A percentile compares a stretch with the other conserved stretches of the same genome.
These are phyloP conservation scores for Microcebus jonahi DNA, from an alignment of 2,113 vertebrate species.

Conservation along the genomic window DNA sequence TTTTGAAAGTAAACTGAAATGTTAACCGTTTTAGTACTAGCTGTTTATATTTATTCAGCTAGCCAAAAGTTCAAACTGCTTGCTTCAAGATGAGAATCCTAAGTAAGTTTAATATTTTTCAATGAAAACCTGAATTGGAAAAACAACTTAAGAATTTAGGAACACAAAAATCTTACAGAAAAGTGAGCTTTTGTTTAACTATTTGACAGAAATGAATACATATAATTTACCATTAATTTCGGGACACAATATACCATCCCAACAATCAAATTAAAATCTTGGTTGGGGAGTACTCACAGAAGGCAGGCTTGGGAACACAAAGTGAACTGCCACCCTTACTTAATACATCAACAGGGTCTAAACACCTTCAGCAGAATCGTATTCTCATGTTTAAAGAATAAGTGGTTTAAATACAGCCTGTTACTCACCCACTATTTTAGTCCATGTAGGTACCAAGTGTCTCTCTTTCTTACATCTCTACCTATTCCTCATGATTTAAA, in stretches of 20 bases:
- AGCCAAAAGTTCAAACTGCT: neutral
- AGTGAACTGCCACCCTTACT: neutral
- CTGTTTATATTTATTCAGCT: neutral
- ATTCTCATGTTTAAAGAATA: neutral
- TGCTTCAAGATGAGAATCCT: constrained; percentile 42
- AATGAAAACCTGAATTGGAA: constrained; percentile 31
- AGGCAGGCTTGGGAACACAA: neutral
- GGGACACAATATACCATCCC: neutral
- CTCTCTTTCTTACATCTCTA: neutral
- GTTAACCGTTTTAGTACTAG: constrained; percentile 6
- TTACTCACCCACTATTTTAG: neutral
- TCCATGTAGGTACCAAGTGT: neutral
- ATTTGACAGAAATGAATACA: neutral
- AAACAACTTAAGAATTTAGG: constrained; percentile 13
- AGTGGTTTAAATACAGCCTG: neutral
- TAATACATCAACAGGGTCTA: neutral
- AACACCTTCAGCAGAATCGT: neutral
- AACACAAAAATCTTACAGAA: constrained; percentile 58
- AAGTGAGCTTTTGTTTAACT: constrained; percentile 21
- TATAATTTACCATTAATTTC: constrained; percentile 14
- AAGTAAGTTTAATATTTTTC: constrained; percentile 37
- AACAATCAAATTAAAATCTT: neutral
- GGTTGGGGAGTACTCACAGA: neutral
- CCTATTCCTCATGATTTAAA: neutral
- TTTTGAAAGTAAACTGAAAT: neutral